Evolutionary conservation across 2,888 invertebrate species (phyloP).

Genomic region (Meteorus cinctellus): DNA sequence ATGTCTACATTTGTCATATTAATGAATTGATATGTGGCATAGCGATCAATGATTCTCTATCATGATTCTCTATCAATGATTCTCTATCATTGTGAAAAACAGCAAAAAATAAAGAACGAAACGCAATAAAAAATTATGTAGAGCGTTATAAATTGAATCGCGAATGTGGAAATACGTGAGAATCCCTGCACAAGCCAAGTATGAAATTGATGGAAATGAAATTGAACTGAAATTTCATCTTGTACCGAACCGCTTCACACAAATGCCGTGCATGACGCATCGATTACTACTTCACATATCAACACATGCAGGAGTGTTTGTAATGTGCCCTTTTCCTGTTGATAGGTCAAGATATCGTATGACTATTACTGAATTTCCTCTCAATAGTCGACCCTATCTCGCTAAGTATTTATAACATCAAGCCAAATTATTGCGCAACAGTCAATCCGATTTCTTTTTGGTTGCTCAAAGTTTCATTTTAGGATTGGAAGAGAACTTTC

Average conservation of each 20-base stretch:
- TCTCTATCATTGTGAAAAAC: no score
- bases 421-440: not conserved
- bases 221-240: conserved; percentile 6
- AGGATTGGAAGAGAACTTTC: not conserved
- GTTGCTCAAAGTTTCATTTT: not conserved
- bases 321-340: not conserved
- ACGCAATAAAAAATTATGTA: not conserved
- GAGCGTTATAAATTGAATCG: not conserved
- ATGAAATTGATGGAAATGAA: not conserved
- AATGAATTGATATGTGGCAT: not conserved
- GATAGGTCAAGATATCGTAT: not conserved
- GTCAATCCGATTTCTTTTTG: not conserved
- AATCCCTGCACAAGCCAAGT: not conserved
- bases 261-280: not conserved
- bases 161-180: not conserved
- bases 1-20: not conserved
- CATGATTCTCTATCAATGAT: no score
- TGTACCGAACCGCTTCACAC: not conserved
- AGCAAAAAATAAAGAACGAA: no score
- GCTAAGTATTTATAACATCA: not conserved
- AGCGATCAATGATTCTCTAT: no score
- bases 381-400: not conserved
- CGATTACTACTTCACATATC: not conserved
- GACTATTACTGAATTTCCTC: not conserved
- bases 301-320: not conserved